phyloP scores from a whole-genome alignment of 2,113 vertebrate genomes.

The Apeltes quadracus region DNA sequence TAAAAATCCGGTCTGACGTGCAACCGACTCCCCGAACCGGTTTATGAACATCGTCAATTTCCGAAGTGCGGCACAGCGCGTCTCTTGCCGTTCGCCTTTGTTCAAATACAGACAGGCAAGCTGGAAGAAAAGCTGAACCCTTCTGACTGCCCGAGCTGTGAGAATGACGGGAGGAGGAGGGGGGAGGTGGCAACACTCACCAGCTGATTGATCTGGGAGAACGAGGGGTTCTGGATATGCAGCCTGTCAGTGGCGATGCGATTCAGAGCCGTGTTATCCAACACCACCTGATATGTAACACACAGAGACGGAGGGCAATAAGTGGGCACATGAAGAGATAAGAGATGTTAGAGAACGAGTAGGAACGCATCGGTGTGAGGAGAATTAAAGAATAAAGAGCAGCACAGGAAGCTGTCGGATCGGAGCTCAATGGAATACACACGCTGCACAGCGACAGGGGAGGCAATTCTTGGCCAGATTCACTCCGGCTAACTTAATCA shows the following conservation, averaged over 20 bases:
- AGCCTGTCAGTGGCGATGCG: constrained; percentile 95
- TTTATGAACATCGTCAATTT: constrained; percentile 51
- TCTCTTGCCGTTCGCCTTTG: not conserved
- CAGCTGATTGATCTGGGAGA: constrained; percentile 99
- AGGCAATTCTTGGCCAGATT: constrained; percentile 64
- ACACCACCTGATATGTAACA: constrained; percentile 85
- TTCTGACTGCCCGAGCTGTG: constrained; percentile 2
- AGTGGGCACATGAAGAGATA: constrained; percentile 21
- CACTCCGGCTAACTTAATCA: constrained; percentile 70
- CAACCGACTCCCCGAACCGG: constrained; percentile 54
- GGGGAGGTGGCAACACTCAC: constrained; percentile 75
- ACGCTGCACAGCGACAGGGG: constrained; percentile 55
- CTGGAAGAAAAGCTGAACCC: not conserved
- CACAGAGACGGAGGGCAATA: constrained; percentile 14
- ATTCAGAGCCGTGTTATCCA: constrained; percentile 96
- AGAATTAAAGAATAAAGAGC: constrained; percentile 42
- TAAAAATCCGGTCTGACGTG: constrained; percentile 46
- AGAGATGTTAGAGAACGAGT: constrained; percentile 24
- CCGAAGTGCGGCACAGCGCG: not conserved
- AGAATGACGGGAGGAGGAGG: not conserved
- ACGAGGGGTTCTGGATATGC: constrained; percentile 96
- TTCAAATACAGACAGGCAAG: not conserved
- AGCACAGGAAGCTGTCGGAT: constrained; percentile 59
- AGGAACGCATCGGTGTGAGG: constrained; percentile 26
- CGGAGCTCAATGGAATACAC: constrained; percentile 49